These are phyloP conservation scores for Diphyllodes magnificus DNA, from an alignment of 2,113 vertebrate genomes.

Conservation along the genomic window DNA sequence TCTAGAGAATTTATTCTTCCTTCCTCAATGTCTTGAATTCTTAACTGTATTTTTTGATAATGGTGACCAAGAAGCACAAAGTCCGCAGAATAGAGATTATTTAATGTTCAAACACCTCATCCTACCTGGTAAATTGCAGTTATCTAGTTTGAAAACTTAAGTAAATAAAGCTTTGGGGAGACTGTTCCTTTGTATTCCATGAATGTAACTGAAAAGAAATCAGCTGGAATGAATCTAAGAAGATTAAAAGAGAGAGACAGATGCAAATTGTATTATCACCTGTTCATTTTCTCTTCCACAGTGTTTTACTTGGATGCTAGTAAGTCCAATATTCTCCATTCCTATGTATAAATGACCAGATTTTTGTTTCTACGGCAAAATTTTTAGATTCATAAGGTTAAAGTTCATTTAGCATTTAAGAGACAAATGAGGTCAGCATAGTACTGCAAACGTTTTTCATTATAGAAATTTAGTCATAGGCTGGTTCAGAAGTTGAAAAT, in stretches of 20 bases:
- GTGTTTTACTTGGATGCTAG: conserved; percentile 43
- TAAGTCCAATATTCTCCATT: neutral
- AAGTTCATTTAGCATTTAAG: conserved; percentile 26
- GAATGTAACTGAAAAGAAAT: conserved; percentile 38
- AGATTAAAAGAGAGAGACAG: conserved; percentile 20
- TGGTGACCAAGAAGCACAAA: neutral
- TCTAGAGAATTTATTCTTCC: neutral
- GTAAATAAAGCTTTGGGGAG: neutral
- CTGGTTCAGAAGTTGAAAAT: conserved; percentile 63
- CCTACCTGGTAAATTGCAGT: neutral
- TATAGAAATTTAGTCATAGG: conserved; percentile 27
- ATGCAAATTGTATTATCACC: neutral
- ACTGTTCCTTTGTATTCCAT: conserved; percentile 21
- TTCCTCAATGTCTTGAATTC: neutral
- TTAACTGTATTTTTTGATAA: neutral
- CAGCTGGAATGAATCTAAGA: neutral
- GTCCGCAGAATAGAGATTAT: neutral
- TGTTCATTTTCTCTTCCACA: conserved; percentile 29
- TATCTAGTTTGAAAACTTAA: neutral
- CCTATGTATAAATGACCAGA: neutral
- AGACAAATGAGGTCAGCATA: conserved; percentile 39
- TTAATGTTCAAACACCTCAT: neutral
- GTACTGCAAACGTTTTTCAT: conserved; percentile 32
- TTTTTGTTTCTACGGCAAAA: neutral
- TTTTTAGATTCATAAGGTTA: conserved; percentile 16